These are phyloP conservation scores for Toxotes lorentzi DNA, from an alignment of 2,797 vertebrate species.

Conservation along the genomic window DNA sequence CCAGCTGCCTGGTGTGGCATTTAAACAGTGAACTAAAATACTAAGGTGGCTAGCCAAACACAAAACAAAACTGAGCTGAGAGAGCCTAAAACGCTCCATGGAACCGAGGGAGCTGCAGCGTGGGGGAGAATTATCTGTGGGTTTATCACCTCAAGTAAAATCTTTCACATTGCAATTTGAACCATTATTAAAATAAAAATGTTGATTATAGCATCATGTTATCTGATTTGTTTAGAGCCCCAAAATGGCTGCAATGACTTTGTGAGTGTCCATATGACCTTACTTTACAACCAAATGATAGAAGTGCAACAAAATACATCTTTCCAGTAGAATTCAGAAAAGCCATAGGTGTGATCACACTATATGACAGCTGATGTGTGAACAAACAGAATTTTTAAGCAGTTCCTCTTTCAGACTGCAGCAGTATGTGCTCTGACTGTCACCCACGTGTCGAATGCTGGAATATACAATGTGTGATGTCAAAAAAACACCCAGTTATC, in stretches of 20 bases:
- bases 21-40: too few relatives aligned
- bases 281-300: background rate
- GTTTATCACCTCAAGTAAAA: background rate
- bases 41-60: background rate
- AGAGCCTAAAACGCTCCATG: background rate
- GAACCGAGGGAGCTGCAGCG: background rate
- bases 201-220: background rate
- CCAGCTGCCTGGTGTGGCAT: too few relatives aligned
- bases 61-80: background rate
- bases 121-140: background rate
- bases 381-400: constrained; percentile 44
- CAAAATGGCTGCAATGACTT: background rate
- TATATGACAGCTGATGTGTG: constrained; percentile 7
- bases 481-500: constrained; percentile 35
- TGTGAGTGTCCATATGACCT: background rate
- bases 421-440: constrained; percentile 11
- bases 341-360: constrained; percentile 7
- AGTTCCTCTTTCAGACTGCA: constrained; percentile 7
- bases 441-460: constrained; percentile 1
- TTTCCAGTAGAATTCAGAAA: background rate
- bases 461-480: constrained; percentile 6
- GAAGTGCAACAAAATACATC: background rate
- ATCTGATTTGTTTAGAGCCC: background rate
- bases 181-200: background rate
- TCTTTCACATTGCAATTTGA: background rate